Evolutionary conservation across 2,797 vertebrate species (phyloP), one percentile per base, ranked within the genome.

Genomic region (Loriculus beryllinus): DNA sequence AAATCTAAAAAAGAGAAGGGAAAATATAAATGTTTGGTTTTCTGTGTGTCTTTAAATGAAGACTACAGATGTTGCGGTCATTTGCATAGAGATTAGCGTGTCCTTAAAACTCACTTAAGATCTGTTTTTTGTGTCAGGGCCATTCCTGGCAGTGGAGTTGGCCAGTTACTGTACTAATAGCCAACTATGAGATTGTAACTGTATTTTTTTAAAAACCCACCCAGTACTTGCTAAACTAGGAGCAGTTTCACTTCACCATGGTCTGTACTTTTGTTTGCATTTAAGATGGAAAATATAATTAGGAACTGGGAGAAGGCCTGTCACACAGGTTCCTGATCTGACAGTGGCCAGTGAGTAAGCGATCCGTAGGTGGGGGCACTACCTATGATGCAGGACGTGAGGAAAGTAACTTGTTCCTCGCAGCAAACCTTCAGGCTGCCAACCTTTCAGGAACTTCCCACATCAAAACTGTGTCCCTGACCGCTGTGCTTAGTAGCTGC

Each of bases 31-130:
- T 56, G 19, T 49, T 93, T 80, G 20, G 2, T 4, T 89, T 93
- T 45, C 28, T n/a, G 8, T 42, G n/a, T 64, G 72, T 75, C 49
- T 76, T 42, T 54, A 51, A 78, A 67, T 15, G 12, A 81, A 42
- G 43, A 51, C 72, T 74, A 78, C 26, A 22, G 33, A 77, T 56
- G 10, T 63, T 67, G 37, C 43, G 81, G 33, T 31, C 45, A 42
- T 68, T 78, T 80, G 8, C 21, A 25, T 4, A 68, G 82, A 59
- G 40, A 48, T 56, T 23, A 63, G 7, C 0, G 0, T 67, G 18
- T 59, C 68, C 45, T 77, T 75, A 63, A 89, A 86, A 80, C 52
- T 77, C 65, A 15, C 28, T 86, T 37, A 49, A 70, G 86, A 45
- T 65, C 17, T 75, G 33, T 43, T 89, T 74, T 77, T 59, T 45